Base-by-base conservation (phyloP, 2,888 invertebrate species). In the Cerastis rubricosa region DNA sequence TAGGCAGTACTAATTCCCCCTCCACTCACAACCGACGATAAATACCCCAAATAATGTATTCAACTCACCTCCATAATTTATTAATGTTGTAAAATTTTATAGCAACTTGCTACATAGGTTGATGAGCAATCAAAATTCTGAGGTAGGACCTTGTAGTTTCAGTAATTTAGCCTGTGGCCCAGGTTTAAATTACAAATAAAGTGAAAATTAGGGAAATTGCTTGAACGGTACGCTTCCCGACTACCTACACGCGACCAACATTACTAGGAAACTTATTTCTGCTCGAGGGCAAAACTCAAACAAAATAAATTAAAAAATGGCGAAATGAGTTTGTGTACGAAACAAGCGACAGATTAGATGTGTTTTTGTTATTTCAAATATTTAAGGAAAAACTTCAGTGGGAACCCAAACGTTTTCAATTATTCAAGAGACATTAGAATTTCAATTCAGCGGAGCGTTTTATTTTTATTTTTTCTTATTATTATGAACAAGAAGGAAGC, bases 351-450 rank as follows among this genome's bases (percentile, higher is more conserved):
- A 83, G 86, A 90, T 90, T 90, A 89, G 81, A 87, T 85, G 84
- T 88, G 84, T 89, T 89, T 88, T 86, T 83, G 70, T 84, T 88
- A 83, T 86, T 86, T 85, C 69, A 80, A 83, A 83, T 87, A 87
- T 87, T 84, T 86, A 88, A 82, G 85, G 88, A 87, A 90, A 90
- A 91, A 88, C 78, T 89, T 90, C 87, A 81, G 89, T 89, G 88
- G 87, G 87, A 88, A 88, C 87, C 85, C 83, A 86, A 86, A 89
- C 87, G 88, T 89, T 88, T 89, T 90, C 89, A 91, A 91, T 92
- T 92, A 91, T 91, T 91, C 91, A 91, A 87, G 88, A 89, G 89
- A 85, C 88, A 92, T 92, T 91, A 91, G 89, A 91, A 91, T 91
- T 92, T 91, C 89, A 91, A 91, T 91, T 90, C 87, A 86, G 83